Conservation (phyloP, 2,113 vertebrate species). For the Odocoileus hemionus region DNA sequence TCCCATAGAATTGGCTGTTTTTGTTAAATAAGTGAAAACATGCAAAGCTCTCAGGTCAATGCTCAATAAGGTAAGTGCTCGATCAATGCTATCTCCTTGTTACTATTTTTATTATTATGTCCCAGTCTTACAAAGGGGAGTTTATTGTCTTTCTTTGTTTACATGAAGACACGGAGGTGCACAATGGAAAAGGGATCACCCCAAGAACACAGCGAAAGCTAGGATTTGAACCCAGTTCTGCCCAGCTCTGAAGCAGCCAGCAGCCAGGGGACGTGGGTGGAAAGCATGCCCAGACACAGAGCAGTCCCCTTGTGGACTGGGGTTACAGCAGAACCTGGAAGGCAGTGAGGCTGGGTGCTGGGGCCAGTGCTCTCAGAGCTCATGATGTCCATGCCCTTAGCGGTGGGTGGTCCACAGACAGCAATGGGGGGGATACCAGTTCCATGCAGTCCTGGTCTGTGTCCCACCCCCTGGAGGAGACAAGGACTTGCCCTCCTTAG, state of each 20-base stretch:
- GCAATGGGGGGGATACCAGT: not conserved
- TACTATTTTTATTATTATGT: not conserved
- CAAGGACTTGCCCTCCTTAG: not conserved
- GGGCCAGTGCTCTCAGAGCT: not conserved
- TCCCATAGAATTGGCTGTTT: not conserved
- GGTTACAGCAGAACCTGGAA: not conserved
- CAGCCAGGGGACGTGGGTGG: fast-evolving
- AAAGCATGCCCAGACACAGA: too few relatives aligned
- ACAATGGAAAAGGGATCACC: not conserved
- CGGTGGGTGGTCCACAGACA: not conserved
- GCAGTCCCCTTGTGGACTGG: not conserved
- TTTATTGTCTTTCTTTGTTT: not conserved
- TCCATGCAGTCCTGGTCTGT: not conserved
- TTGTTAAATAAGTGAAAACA: not conserved
- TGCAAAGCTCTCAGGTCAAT: not conserved
- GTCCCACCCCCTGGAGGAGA: not conserved
- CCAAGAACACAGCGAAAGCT: not conserved
- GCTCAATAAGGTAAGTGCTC: not conserved
- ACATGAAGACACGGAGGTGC: not conserved
- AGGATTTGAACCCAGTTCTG: not conserved
- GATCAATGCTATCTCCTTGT: not conserved
- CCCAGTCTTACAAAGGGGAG: not conserved
- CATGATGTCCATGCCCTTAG: not conserved
- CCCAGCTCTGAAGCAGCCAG: not conserved
- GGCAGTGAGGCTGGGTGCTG: not conserved